Conservation (phyloP, 2,888 invertebrate species). For the Eupithecia subfuscata region DNA sequence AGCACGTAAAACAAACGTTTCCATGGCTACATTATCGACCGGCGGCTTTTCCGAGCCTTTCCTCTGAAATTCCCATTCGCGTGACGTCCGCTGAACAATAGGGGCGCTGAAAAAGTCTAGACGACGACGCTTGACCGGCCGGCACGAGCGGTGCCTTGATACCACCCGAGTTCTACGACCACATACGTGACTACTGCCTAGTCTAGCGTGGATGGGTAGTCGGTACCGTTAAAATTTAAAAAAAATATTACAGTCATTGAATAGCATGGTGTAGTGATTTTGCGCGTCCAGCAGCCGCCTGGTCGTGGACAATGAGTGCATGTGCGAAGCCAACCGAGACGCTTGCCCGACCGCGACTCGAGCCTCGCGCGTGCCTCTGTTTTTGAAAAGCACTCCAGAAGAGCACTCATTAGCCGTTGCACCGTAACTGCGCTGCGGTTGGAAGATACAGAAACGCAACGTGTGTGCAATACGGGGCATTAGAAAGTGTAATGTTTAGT, state of each 20-base stretch:
- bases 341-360: conserved; percentile 57
- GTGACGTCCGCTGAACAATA: conserved; percentile 76
- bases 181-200: conserved; percentile 44
- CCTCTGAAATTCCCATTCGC: conserved; percentile 76
- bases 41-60: conserved; percentile 81
- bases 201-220: conserved; percentile 47
- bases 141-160: conserved; percentile 32
- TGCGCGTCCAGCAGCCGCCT: conserved; percentile 59
- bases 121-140: conserved; percentile 46
- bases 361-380: conserved; percentile 71
- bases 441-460: conserved; percentile 71
- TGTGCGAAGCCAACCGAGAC: conserved; percentile 77
- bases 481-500: conserved; percentile 81
- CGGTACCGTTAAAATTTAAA: conserved; percentile 53
- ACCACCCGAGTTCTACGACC: conserved; percentile 9
- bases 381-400: conserved; percentile 69
- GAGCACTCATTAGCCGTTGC: conserved; percentile 77
- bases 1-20: conserved; percentile 79
- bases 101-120: conserved; percentile 68
- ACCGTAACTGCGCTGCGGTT: conserved; percentile 74
- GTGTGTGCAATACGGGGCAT: conserved; percentile 76
- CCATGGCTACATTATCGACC: conserved; percentile 81
- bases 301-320: conserved; percentile 76
- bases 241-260: conserved; percentile 55
- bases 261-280: conserved; percentile 53